Base-by-base conservation (phyloP, 2,797 vertebrate species). In the Spinibarbus caldwelli region DNA sequence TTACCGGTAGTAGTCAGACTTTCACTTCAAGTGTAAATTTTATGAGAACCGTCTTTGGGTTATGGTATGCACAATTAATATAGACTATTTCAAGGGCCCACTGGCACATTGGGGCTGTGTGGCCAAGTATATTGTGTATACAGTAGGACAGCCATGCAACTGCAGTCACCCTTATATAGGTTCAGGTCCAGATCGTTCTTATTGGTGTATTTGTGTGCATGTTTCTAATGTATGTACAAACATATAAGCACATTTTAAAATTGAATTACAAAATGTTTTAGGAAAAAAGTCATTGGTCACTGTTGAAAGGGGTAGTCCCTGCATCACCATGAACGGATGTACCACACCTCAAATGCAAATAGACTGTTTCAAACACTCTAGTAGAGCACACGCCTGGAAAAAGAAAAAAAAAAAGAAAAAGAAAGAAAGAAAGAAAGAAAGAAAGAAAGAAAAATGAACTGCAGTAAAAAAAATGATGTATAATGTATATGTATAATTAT, bases 281-380 rank as follows among this genome's bases (percentile, higher is more conserved):
- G 15, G 8, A 19, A 41, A 38, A 72, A 57, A 71, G 71, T 83
- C 11, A 87, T 85, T 85, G 88, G 85, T 82, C 88, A 88, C 70
- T 85, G 75, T 29, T 29, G 10, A n/a, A 12, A 4, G 94, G 94
- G 93, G 90, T 91, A 85, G 89, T 91, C 94, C 94, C 93, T n/a
- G 31, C 9, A 57, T 59, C 93, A 3, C 0, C 79, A 76, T 34
- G 19, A 82, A 81, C 43, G 86, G 86, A 89, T 95, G 93, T 92
- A 93, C 92, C 91, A 92, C 91, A 92, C 93, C 96, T 97, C 95
- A 95, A 90, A 96, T 96, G 96, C 94, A 97, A 96, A 94, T 93
- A 71, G 36, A 41, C 71, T 45, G 81, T 88, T 91, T 91, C 38
- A 84, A 86, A 72, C 19, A 31, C 31, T 31, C 31, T 31, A 3